phyloP scores from a whole-genome alignment of 2,888 invertebrate species.

The Tetanocera ferruginea region DNA sequence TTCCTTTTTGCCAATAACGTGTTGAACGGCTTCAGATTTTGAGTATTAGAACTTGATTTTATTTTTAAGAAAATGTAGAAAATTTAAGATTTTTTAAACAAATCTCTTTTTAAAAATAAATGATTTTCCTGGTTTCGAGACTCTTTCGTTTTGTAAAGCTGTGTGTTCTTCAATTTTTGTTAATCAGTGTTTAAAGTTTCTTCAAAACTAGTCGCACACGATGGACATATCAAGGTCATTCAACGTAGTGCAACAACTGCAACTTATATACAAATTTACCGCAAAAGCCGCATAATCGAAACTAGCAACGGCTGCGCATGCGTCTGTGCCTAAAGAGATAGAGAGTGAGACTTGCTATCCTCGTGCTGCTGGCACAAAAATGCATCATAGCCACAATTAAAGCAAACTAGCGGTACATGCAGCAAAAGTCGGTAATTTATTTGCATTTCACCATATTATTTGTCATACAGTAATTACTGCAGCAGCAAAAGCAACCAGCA shows the following conservation, averaged over 20 bases:
- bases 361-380: background rate
- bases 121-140: too few species aligned
- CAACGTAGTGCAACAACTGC: background rate
- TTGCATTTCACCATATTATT: constrained; percentile 47
- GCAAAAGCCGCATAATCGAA: background rate
- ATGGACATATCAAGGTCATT: constrained; percentile 6
- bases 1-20: too few species aligned
- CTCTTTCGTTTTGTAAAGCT: too few species aligned
- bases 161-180: too few species aligned
- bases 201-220: background rate
- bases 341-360: background rate
- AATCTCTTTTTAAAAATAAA: too few species aligned
- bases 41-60: background rate
- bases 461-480: constrained; percentile 39
- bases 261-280: background rate
- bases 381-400: background rate
- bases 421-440: constrained; percentile 41
- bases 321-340: background rate
- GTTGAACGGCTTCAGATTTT: background rate
- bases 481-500: constrained; percentile 20
- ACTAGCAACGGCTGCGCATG: background rate
- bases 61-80: too few species aligned
- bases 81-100: too few species aligned
- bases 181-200: background rate
- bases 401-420: constrained; percentile 8